Conservation (phyloP, 1,140 invertebrate species). For the Chironomus striatipennis region DNA sequence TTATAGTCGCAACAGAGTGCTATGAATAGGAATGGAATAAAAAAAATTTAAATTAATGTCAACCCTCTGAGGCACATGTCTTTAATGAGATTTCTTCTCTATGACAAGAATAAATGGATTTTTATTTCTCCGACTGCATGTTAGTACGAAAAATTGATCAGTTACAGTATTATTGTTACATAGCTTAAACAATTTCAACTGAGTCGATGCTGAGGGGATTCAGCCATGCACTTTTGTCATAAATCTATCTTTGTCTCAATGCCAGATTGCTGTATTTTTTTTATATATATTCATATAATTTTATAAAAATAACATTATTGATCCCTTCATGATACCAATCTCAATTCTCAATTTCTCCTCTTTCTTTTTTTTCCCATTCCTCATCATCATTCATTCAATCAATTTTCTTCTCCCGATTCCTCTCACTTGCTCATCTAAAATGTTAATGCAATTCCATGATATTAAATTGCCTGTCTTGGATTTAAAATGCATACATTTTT, state of each 20-base stretch:
- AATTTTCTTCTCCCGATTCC: too few relatives aligned
- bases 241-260: constrained; percentile 15
- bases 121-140: background rate
- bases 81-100: constrained; percentile 22
- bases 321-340: constrained; percentile 17
- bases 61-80: constrained; percentile 21
- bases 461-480: constrained; percentile 12
- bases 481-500: background rate
- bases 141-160: background rate
- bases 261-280: background rate
- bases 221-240: constrained; percentile 19
- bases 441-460: background rate
- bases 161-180: background rate
- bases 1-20: background rate
- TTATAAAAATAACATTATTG: background rate
- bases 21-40: background rate
- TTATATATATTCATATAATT: too few relatives aligned
- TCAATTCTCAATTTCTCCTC: too few relatives aligned
- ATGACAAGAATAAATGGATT: constrained; percentile 18
- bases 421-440: background rate
- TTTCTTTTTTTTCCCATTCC: background rate
- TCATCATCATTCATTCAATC: too few relatives aligned
- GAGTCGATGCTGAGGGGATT: constrained; percentile 1
- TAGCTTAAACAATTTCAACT: too few relatives aligned
- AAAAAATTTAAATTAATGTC: constrained; percentile 17